Evolutionary conservation across 1,140 invertebrate genomes (phyloP), one percentile per base, ranked within the genome.

Genomic region (Philopotamus ludificatus): DNA sequence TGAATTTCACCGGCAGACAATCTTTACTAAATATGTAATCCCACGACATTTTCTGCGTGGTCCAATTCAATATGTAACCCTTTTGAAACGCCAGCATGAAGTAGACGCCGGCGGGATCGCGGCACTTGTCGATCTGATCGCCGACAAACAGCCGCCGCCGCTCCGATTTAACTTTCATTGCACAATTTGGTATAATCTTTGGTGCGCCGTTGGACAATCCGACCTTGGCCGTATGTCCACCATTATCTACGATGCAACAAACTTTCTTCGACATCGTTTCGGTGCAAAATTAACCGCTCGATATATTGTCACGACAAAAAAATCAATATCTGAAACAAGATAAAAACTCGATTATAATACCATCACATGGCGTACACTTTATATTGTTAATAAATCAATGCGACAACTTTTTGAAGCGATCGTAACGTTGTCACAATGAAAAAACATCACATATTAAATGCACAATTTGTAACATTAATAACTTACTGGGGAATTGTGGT

Each of bases 161-260:
- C 76, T 99, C 97, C 8, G 22, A 51, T 79, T 98, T 98, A 0
- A 95, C 94, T 84, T 99, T 99, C 85, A 96, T 96, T 26, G 99
- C 94, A 72, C 93, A 95, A 77, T 99, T 99, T 1, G 95, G 94
- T 70, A 98, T 85, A 12, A 93, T 72, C 74, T 91, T 89, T 1
- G 91, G 87, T 63, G 87, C 79, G 64, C 87, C 83, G 23, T 80
- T 86, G 3, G 88, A 85, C 73, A 87, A 85, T 15, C 93, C 94
- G 71, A 87, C 87, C 87, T 97, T 97, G 2, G 89, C 87, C 0
- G 85, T 87, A 71, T 89, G 89, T 1, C 87, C 94, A 34, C 94
- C 94, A 82, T 95, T 96, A 73, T 97, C 94, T 18, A 96, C 76
- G 66, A 95, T 84, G 71, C 90, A 85, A 61, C 74, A 82, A 59